These are phyloP conservation scores for Setophaga kirtlandii DNA, from an alignment of 2,113 vertebrate genomes.

Conservation along the genomic window DNA sequence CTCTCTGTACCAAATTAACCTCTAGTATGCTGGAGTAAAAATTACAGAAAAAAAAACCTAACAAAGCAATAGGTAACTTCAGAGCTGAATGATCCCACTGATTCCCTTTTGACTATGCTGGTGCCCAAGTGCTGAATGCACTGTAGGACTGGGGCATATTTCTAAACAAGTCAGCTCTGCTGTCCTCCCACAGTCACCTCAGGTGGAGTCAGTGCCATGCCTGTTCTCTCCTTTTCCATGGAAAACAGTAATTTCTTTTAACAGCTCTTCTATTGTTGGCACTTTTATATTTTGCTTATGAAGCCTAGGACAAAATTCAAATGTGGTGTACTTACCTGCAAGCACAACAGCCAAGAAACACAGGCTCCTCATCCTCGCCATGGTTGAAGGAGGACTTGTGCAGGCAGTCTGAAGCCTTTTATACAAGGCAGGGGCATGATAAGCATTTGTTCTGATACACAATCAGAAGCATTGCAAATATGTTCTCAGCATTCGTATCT, in stretches of 20 bases:
- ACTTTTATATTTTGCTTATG: neutral
- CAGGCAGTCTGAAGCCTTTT: neutral
- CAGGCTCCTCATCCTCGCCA: neutral
- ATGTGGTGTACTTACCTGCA: neutral
- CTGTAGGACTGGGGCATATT: neutral
- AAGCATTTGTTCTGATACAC: neutral
- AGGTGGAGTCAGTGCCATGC: neutral
- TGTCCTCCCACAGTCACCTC: neutral
- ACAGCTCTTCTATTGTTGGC: rapidly evolving
- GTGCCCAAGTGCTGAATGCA: too few relatives aligned
- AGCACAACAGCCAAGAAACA: neutral
- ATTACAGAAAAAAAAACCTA: neutral
- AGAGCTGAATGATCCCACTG: neutral
- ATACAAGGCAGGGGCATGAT: neutral
- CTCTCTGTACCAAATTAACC: neutral
- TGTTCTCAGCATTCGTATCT: neutral
- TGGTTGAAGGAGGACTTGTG: neutral
- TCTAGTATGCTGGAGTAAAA: neutral
- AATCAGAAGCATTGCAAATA: neutral
- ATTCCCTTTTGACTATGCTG: neutral
- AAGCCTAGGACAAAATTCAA: neutral
- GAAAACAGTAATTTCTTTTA: neutral
- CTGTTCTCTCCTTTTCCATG: neutral
- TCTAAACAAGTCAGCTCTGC: neutral
- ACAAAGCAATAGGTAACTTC: neutral